A percentile compares a stretch with the other conserved stretches of the same genome.
Conservation (phyloP, 2,888 invertebrate genomes). For the Altica lythri region DNA sequence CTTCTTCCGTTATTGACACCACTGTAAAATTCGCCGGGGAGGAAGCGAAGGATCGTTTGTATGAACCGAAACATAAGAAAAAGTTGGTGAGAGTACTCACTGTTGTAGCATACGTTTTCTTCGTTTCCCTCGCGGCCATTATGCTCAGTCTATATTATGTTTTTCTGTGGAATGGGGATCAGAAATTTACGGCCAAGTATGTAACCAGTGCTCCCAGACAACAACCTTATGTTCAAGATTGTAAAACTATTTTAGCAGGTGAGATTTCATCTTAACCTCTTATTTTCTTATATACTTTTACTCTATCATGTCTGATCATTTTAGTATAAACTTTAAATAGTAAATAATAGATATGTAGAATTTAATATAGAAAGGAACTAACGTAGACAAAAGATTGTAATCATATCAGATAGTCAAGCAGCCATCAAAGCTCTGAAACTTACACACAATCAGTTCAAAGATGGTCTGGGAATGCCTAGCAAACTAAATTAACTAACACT, state of each 20-base stretch:
- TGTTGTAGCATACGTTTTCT: constrained; percentile 90
- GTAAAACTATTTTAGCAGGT: constrained; percentile 43
- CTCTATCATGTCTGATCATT: no score
- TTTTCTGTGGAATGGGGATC: constrained; percentile 88
- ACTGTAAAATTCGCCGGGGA: constrained; percentile 71
- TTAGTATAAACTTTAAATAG: no score
- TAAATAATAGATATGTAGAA: no score
- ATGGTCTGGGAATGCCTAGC: no score
- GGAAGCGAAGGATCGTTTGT: constrained; percentile 70
- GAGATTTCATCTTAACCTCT: no score
- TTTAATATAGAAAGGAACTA: no score
- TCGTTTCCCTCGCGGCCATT: constrained; percentile 92
- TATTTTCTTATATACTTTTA: no score
- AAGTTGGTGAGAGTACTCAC: constrained; percentile 90
- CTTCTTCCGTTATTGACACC: constrained; percentile 55
- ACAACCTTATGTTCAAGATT: constrained; percentile 34
- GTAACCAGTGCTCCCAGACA: constrained; percentile 26
- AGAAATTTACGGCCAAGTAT: constrained; percentile 44
- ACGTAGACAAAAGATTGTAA: no score
- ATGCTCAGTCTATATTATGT: constrained; percentile 93
- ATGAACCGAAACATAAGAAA: constrained; percentile 83
- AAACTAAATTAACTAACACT: no score
- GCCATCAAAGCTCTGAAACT: no score
- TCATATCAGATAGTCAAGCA: no score
- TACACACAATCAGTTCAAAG: no score